Conservation (phyloP, 30 jellyfish, hydroid and myxozoan genomes). For the Chironex yamaguchii region DNA sequence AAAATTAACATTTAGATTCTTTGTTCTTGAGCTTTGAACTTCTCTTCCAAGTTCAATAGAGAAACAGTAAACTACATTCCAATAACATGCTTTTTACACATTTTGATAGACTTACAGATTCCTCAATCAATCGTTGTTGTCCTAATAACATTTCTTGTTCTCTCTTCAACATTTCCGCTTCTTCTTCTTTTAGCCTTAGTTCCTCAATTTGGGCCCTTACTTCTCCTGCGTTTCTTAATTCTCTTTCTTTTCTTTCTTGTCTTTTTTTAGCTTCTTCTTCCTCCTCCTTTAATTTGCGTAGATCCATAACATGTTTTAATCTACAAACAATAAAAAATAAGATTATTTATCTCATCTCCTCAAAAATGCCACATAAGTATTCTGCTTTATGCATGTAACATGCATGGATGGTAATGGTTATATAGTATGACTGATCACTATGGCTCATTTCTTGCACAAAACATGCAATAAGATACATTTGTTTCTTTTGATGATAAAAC, state of each 20-base stretch:
- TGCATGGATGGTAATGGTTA: background rate
- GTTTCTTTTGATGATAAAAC: too few species aligned
- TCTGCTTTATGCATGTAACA: background rate
- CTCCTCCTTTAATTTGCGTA: slow-evolving; percentile 42
- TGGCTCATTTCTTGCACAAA: background rate
- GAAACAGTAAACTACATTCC: too few species aligned
- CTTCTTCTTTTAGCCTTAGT: slow-evolving; percentile 80
- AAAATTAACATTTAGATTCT: too few species aligned
- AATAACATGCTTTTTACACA: background rate
- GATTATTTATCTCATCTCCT: background rate
- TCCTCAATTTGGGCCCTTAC: slow-evolving; percentile 76
- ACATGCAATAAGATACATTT: background rate
- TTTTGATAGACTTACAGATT: slow-evolving; percentile 70
- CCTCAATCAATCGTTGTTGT: slow-evolving; percentile 51
- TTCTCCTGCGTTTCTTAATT: slow-evolving; percentile 33
- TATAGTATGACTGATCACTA: background rate
- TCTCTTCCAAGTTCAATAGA: too few species aligned
- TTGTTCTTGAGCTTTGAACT: too few species aligned
- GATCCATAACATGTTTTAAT: slow-evolving; percentile 65
- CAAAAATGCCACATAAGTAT: background rate
- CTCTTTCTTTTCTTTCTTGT: slow-evolving; percentile 25
- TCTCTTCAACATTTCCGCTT: slow-evolving; percentile 71
- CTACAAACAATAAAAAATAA: too few species aligned
- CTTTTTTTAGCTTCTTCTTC: slow-evolving; percentile 64
- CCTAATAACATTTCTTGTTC: slow-evolving; percentile 72